phyloP scores from a whole-genome alignment of 1,140 invertebrate species.

The Brachionus koreanus region DNA sequence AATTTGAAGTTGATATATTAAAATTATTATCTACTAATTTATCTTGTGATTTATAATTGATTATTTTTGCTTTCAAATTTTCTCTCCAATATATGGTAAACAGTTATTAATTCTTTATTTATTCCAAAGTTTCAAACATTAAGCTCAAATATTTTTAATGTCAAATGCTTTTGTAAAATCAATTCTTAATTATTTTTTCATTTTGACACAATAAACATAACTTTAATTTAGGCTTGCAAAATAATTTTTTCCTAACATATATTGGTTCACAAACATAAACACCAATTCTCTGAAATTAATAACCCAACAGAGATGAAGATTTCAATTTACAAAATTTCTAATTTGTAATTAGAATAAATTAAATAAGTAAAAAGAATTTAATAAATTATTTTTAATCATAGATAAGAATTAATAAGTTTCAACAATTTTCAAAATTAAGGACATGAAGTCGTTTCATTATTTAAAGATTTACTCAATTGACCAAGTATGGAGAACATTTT shows the following conservation, averaged over 20 bases:
- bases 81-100: too few relatives aligned
- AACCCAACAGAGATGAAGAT: not conserved
- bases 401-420: not conserved
- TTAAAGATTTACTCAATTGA: not conserved
- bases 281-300: not conserved
- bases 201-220: not conserved
- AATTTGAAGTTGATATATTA: not conserved
- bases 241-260: not conserved
- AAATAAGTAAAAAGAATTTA: not conserved
- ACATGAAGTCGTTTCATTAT: not conserved
- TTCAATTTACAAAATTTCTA: not conserved
- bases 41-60: too few relatives aligned
- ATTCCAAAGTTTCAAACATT: too few relatives aligned
- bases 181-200: not conserved
- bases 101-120: too few relatives aligned
- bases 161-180: too few relatives aligned
- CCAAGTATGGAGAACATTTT: not conserved
- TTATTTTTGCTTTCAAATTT: too few relatives aligned
- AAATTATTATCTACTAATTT: too few relatives aligned
- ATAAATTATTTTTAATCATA: not conserved
- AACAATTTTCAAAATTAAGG: not conserved
- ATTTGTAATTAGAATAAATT: not conserved
- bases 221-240: not conserved
- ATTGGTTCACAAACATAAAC: not conserved
- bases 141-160: too few relatives aligned